Evolutionary conservation across 1,140 invertebrate species (phyloP).

Genomic region (Lepidotrigona ventralis): DNA sequence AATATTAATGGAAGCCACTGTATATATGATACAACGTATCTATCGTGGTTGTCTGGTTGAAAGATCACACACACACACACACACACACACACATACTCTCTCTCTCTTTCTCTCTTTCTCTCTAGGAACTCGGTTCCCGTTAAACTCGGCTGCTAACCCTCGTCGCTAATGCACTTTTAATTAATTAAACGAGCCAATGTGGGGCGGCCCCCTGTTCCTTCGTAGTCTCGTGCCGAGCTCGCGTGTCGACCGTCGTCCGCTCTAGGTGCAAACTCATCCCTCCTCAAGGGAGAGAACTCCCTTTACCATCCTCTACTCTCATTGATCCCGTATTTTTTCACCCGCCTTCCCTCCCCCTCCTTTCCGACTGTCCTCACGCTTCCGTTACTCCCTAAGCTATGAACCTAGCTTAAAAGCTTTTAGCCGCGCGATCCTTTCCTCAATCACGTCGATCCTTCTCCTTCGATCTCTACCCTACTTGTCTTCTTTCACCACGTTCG

Average conservation of each 20-base stretch:
- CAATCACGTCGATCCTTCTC: constrained; percentile 7
- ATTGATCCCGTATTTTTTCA: constrained; percentile 27
- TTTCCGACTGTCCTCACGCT: constrained; percentile 11
- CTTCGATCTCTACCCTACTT: neutral
- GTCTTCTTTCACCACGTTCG: neutral
- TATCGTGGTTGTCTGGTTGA: too few species aligned
- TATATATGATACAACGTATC: too few species aligned
- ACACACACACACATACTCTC: too few species aligned
- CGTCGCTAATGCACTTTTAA: constrained; percentile 80
- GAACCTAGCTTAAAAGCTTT: constrained; percentile 34
- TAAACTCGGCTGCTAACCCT: constrained; percentile 42
- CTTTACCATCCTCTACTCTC: constrained; percentile 4
- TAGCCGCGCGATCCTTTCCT: neutral
- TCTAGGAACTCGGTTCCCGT: too few species aligned
- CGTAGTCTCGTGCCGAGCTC: constrained; percentile 69
- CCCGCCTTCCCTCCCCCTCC: neutral
- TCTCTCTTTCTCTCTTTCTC: too few species aligned
- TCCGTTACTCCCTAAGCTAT: neutral
- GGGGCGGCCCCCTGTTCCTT: constrained; percentile 59
- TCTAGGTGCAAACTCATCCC: constrained; percentile 76
- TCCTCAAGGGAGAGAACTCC: constrained; percentile 38
- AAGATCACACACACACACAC: too few species aligned
- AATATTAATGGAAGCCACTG: too few species aligned
- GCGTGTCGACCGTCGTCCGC: constrained; percentile 77
- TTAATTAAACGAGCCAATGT: constrained; percentile 80